Base-by-base conservation (phyloP, 1,140 invertebrate species). In the Agraylea sexmaculata region DNA sequence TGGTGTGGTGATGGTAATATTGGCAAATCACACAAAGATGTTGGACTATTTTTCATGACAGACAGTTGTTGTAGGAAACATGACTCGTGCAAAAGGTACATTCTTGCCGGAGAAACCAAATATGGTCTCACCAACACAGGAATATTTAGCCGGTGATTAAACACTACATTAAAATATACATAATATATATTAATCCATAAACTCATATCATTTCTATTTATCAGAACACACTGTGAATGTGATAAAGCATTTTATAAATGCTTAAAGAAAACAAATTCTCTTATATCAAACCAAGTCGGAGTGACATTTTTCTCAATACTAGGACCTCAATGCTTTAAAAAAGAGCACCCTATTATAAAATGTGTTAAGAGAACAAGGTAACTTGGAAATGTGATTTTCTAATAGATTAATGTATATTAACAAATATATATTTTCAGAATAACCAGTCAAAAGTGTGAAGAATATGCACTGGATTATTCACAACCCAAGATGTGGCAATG, bases 11-110 rank as follows among this genome's bases (percentile, higher is more conserved):
- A 75, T 41, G 81, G 82, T 2, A 75, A 76, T 45, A 69, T 69
- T 4, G 71, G 72, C 10, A 56, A 73, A 37, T 68, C 72, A 5
- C 75, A 75, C 31, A 66, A 69, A 12, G 71, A 86, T 39, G 62
- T 89, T n/a, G 86, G 86, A 1, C 69, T 74, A 12, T 75, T 81
- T 56, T 71, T 73, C 43, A 70, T 71, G 41, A 77, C 80, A 5
- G 87, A 91, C 58, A 75, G 73, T 49, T 90, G 87, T 60, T 91
- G 87, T 60, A 67, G 85, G 10, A 73, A 76, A 52, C 86, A 90
- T 52, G 87, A 91, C 62, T 68, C 77, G 42, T 79, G 79, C 55
- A 70, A 78, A 61, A 47, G 69, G 45, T 76, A 75, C 51, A 87
- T 91, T 49, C 62, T 67, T 23, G 73, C 75, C 13, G 75, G 87